Evolutionary conservation across 2,113 vertebrate species (phyloP), one percentile per base, ranked within the genome.

Genomic region (Ornithorhynchus anatinus): DNA sequence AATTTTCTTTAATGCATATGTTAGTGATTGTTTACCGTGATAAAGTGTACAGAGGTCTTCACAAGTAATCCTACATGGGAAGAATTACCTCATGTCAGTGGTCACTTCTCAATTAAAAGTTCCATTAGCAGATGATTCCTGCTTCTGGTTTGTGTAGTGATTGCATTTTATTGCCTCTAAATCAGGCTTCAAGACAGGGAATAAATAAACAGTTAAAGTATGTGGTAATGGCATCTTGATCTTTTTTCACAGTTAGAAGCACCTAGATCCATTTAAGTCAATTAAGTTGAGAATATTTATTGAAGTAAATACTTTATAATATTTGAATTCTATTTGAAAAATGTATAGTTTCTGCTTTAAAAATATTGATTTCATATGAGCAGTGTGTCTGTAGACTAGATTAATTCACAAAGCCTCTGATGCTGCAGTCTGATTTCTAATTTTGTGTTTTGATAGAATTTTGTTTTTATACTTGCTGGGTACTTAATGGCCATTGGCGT

Each of bases 111-210:
- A 94, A 91, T 95, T 95, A 94, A 88, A 91, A 89, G 89, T 94
- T 97, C 96, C 97, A 99, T 99, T 99, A 99, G 96, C 88, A 91
- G 92, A 96, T 95, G 96, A 95, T 96, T 95, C 93, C 89, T 93
- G 88, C 89, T 90, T 91, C 94, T 91, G 95, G 92, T 95, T 94
- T 95, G 92, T 95, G 94, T 94, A 94, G 89, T 84, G 91, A 93
- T 94, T 93, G 93, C 95, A 89, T 96, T 96, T 95, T 89, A 88
- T 89, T 87, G 91, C 89, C 90, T 92, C 90, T 99, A 98, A 97
- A 98, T 99, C 96, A 98, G 95, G 47, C 59, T 87, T 81, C 84
- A 74, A 73, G 94, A 93, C 94, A 82, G 91, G 91, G 91, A 95
- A 95, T 97, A 97, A 98, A 98, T 97, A 98, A 98, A 94, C 92